A percentile compares a stretch with the other conserved stretches of the same genome.
These are phyloP conservation scores for Drosophila neocordata DNA, from an alignment of 1,140 invertebrate species.

Conservation along the genomic window DNA sequence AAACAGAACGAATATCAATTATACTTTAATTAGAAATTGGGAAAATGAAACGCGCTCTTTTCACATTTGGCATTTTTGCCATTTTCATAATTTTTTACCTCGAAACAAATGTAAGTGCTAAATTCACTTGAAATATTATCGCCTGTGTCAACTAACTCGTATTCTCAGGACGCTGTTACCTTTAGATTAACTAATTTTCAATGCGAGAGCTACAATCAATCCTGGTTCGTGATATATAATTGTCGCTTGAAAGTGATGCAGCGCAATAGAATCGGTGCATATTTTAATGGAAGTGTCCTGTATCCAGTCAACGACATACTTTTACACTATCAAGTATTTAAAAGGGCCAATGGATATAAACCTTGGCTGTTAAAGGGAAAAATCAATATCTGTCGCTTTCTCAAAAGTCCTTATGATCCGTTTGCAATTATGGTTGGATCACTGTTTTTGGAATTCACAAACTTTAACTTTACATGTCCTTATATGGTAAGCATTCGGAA, in stretches of 20 bases:
- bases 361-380: neutral
- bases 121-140: too few relatives aligned
- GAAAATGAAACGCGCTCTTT: neutral
- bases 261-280: neutral
- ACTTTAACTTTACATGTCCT: slow-evolving; percentile 8
- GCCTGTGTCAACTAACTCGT: neutral
- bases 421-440: neutral
- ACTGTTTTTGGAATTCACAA: neutral
- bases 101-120: neutral
- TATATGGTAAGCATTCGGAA: slow-evolving; percentile 2
- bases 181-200: neutral
- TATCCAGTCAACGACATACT: neutral
- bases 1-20: too few relatives aligned
- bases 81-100: neutral
- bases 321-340: neutral
- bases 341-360: slow-evolving; percentile 10
- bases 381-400: slow-evolving; percentile 3
- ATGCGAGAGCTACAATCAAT: neutral
- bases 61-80: neutral
- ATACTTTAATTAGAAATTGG: neutral
- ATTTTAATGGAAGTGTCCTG: neutral
- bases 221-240: neutral
- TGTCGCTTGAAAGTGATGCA: neutral
- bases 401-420: neutral
- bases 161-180: neutral